A percentile compares a stretch with the other conserved stretches of the same genome.
Evolutionary conservation across 2,888 invertebrate species (phyloP).

Genomic region (Hyles lineata): DNA sequence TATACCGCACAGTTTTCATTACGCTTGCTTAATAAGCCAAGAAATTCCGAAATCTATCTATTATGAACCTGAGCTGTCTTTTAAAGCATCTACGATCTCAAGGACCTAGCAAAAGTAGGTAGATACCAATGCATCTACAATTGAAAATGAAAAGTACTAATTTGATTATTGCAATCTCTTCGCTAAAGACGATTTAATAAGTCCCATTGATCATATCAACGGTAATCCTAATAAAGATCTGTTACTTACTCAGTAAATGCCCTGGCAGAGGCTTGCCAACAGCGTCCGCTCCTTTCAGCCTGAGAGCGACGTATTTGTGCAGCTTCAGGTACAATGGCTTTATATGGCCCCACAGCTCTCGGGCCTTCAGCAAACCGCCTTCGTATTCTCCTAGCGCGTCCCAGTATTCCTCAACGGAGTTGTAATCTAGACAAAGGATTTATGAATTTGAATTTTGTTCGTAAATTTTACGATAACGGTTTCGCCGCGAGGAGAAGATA

Average conservation of each 20-base stretch:
- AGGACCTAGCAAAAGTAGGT: too few relatives aligned
- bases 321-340: slow-evolving; percentile 83
- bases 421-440: slow-evolving; percentile 60
- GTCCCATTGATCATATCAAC: not conserved
- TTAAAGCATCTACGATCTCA: too few relatives aligned
- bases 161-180: not conserved
- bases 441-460: slow-evolving; percentile 21
- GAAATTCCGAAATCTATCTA: not conserved
- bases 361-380: slow-evolving; percentile 77
- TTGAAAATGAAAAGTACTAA: not conserved
- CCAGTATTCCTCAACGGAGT: slow-evolving; percentile 82
- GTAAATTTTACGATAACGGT: too few relatives aligned
- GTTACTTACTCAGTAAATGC: slow-evolving; percentile 80
- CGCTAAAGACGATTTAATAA: slow-evolving; percentile 9
- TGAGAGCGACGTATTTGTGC: slow-evolving; percentile 79
- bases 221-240: not conserved
- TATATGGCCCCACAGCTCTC: slow-evolving; percentile 83
- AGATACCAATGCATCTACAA: not conserved
- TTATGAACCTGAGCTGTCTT: not conserved
- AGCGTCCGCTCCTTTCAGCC: slow-evolving; percentile 77
- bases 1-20: slow-evolving; percentile 5
- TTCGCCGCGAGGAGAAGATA: too few relatives aligned
- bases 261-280: slow-evolving; percentile 78
- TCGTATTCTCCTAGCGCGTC: slow-evolving; percentile 81
- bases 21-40: not conserved